Evolutionary conservation across 2,888 invertebrate species (phyloP).

Genomic region (Micoletzkya japonica): DNA sequence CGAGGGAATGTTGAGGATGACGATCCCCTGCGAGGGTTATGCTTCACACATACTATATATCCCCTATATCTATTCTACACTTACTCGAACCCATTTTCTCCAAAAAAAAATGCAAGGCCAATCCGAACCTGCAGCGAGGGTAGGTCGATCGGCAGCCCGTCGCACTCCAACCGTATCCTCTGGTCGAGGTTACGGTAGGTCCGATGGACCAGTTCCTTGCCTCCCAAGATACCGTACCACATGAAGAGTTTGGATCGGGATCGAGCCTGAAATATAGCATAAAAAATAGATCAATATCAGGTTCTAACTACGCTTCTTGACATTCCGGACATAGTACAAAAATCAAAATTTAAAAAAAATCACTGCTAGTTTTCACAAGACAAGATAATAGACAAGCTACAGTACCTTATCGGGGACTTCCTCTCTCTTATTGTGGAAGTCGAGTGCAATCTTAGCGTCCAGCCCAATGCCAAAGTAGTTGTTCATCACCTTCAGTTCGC

Average conservation of each 20-base stretch:
- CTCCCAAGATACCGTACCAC: constrained; percentile 77
- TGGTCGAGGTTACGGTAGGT: constrained; percentile 95
- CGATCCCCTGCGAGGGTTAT: constrained; percentile 78
- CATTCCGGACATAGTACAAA: too few species aligned
- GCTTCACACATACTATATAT: background rate
- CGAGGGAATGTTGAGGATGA: constrained; percentile 92
- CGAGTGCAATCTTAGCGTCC: constrained; percentile 93
- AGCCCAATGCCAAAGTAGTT: constrained; percentile 98
- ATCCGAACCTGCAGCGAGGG: constrained; percentile 82
- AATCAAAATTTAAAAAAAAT: too few species aligned
- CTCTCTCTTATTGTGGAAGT: constrained; percentile 94
- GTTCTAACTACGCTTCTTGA: too few species aligned
- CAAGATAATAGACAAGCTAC: too few species aligned
- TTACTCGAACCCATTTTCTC: too few species aligned
- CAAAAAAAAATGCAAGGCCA: too few species aligned
- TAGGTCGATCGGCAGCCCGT: constrained; percentile 89
- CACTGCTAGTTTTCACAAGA: too few species aligned
- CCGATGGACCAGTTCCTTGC: constrained; percentile 72
- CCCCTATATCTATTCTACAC: background rate
- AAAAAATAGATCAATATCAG: too few species aligned
- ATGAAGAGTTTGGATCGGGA: constrained; percentile 89
- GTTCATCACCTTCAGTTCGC: constrained; percentile 95
- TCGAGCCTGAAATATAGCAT: constrained; percentile 38
- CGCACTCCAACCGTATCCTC: constrained; percentile 90
- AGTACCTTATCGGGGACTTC: constrained; percentile 86